These are phyloP conservation scores for Morphnarchus princeps DNA, from an alignment of 2,113 vertebrate genomes.

Conservation along the genomic window DNA sequence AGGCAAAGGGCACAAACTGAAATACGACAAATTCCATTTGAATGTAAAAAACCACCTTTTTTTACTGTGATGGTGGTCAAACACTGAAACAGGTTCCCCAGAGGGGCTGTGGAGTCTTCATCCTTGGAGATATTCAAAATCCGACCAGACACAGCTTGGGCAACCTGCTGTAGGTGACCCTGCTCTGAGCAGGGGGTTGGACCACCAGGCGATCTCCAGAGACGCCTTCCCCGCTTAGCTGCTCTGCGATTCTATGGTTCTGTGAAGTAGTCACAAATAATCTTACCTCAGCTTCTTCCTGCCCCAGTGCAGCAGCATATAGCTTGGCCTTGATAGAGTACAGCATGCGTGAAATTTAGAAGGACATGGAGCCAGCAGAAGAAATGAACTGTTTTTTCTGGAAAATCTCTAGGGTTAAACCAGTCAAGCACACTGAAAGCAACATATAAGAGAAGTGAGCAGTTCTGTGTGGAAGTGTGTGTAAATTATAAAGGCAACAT, in stretches of 20 bases:
- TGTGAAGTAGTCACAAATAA: neutral
- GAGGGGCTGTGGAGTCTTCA: neutral
- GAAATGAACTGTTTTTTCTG: neutral
- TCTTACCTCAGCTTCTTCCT: neutral
- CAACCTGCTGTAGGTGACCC: neutral
- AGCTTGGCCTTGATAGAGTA: neutral
- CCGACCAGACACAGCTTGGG: neutral
- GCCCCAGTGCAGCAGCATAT: neutral
- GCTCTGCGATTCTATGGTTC: neutral
- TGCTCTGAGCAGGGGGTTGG: neutral
- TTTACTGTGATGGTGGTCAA: neutral
- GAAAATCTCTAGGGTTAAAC: neutral
- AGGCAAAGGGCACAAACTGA: neutral
- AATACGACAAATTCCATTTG: neutral
- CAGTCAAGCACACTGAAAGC: neutral
- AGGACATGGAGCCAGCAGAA: neutral
- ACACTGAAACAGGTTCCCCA: neutral
- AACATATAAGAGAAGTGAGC: neutral
- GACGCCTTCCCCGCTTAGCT: accelerated
- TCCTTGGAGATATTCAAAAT: neutral
- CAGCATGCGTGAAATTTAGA: neutral
- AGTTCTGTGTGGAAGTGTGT: neutral
- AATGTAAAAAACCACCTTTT: accelerated
- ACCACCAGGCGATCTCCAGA: neutral
- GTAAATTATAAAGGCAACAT: neutral